Evolutionary conservation across 2,888 invertebrate species (phyloP), one percentile per base, ranked within the genome.

Genomic region (Cheilosia soror): DNA sequence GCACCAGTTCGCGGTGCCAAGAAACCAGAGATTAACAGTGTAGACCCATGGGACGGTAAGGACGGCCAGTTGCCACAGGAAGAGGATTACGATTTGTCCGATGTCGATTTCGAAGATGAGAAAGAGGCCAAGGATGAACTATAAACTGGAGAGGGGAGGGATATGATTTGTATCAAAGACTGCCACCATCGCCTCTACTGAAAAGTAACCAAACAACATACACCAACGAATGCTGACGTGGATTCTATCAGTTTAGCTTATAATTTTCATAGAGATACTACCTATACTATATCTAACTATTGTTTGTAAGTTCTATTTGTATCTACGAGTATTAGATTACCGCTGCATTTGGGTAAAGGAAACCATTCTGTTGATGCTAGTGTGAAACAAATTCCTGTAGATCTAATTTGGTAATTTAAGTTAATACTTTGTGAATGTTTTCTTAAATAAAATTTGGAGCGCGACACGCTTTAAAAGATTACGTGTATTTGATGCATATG

Each of bases 1-100:
- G 96, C 96, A 0, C 97, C 98, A 0, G 95, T 98, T 1, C 95
- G 95, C 88, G 97, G 97, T 20, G 96, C 96, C 0, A 94, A 95
- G 88, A 94, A 98, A 90, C 98, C 98, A 7, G 93, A 94, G 87
- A 94, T 98, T 51, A 90, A 92, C 7, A 92, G 93, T 53, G 94
- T 94, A 0, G 95, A 96, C 29, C 93, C 97, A 0, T 99, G 99
- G 99, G 98, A 99, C 91, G 99, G 99, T 20, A 96, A 98, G 90
- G 98, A 99, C 91, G 98, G 97, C 0, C 96, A 96, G 89, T 93
- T 96, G 89, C 97, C 97, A 2, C 94, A 93, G 42, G 91, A 90
- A 55, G 98, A 98, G 89, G 98, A 98, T 87, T 96, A 97, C 87
- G 98, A 98, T 93, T 94, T 98, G 69, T 97, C 97, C 37, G 98